phyloP scores from a whole-genome alignment of 2,113 vertebrate genomes.

The Platichthys stellatus region DNA sequence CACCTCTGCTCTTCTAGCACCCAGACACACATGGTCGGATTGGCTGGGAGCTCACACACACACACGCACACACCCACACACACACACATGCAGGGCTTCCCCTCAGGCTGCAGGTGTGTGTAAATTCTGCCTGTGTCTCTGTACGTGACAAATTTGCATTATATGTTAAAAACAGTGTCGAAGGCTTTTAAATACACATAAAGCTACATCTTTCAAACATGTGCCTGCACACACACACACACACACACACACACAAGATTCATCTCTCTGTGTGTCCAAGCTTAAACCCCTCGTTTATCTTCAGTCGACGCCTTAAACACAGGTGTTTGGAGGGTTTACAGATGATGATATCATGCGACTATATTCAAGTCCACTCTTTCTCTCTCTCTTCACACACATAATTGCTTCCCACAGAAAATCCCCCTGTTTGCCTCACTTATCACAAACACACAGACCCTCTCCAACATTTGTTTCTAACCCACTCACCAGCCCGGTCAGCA shows the following conservation, averaged over 20 bases:
- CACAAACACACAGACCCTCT: constrained; percentile 42
- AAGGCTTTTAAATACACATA: constrained; percentile 45
- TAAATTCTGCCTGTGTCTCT: constrained; percentile 27
- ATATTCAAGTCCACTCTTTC: constrained; percentile 22
- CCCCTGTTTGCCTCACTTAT: constrained; percentile 43
- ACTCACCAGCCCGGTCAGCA: constrained; percentile 37
- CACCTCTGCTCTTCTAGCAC: constrained; percentile 66
- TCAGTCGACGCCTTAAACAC: constrained; percentile 76
- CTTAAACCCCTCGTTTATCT: constrained; percentile 72
- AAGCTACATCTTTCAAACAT: constrained; percentile 42
- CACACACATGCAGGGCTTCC: constrained; percentile 14
- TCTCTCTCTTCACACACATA: constrained; percentile 20
- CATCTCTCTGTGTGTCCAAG: constrained; percentile 52
- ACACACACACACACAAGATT: constrained; percentile 34
- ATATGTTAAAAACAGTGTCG: constrained; percentile 55
- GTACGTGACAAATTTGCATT: constrained; percentile 23
- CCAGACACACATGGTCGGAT: constrained; percentile 58
- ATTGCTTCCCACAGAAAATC: constrained; percentile 56
- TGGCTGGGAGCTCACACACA: constrained; percentile 22
- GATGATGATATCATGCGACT: constrained; percentile 64
- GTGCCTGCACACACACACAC: constrained; percentile 18
- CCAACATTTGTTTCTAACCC: background rate
- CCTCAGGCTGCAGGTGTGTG: constrained; percentile 63
- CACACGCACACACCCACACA: constrained; percentile 32
- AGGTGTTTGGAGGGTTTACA: constrained; percentile 73